Evolutionary conservation across 1,140 invertebrate genomes (phyloP), one percentile per base, ranked within the genome.

Genomic region (Drosophila sechellia): DNA sequence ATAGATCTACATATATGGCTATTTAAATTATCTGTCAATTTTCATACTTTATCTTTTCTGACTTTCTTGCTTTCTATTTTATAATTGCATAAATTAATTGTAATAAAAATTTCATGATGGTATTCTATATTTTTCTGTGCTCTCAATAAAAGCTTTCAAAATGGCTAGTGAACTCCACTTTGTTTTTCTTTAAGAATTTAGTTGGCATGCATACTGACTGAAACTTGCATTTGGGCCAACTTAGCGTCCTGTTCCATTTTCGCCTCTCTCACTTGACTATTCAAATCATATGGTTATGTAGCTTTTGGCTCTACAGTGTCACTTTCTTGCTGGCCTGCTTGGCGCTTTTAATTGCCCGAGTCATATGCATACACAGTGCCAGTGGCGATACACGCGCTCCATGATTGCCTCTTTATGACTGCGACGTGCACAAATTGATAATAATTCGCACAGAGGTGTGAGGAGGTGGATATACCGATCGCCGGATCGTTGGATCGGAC

Each of bases 381-480:
- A 43, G 42, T 46, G 55, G 54, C 66, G 20, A 56, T 70, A 72
- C 68, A 60, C 66, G 54, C 55, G 68, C 60, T 40, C 46, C 73
- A 78, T 66, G 81, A 77, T 77, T 73, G 69, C 22, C 61, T 87
- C 64, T 86, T 86, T 86, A 87, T 86, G 80, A 75, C 71, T n/a
- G 53, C 65, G 84, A 86, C 83, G 83, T 86, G 83, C 84, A 83
- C 83, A 87, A 83, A 86, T 87, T 86, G 79, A 83, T 87, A 87
- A 86, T 83, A 81, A 81, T 86, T 86, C 58, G 66, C 57, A 54
- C 42, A 37, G 53, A 78, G 65, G 79, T 83, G 83, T 61, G 83
- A 70, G 81, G 46, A 27, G 60, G 40, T 46, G 63, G 35, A 13
- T 37, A 37, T 37, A 37, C 4, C 11, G 61, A 31, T 49, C 43